These are phyloP conservation scores for Pseudomyrmex cubaensis DNA, from an alignment of 1,140 invertebrate species.

Conservation along the genomic window DNA sequence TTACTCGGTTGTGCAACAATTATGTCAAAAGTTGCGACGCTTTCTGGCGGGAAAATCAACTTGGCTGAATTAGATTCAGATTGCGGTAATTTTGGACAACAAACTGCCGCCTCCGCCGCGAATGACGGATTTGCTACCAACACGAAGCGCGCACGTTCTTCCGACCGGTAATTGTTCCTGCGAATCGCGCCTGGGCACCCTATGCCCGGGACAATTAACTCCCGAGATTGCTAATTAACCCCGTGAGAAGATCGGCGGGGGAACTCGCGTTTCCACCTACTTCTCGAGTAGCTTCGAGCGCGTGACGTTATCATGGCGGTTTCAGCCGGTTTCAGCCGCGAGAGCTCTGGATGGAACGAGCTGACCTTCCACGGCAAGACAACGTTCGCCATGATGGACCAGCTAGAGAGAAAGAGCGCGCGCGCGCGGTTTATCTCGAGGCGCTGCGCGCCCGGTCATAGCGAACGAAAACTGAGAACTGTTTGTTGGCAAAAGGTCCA, in stretches of 20 bases:
- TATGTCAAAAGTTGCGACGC: neutral
- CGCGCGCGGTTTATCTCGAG: slow-evolving; percentile 60
- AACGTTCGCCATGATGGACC: slow-evolving; percentile 29
- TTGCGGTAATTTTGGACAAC: slow-evolving; percentile 38
- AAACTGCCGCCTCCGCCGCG: slow-evolving; percentile 8
- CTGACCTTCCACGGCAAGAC: slow-evolving; percentile 22
- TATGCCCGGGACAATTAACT: slow-evolving; percentile 72
- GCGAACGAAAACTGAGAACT: slow-evolving; percentile 65
- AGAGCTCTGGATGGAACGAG: neutral
- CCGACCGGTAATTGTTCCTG: slow-evolving; percentile 40
- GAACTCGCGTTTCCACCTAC: slow-evolving; percentile 62
- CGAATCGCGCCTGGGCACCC: slow-evolving; percentile 55
- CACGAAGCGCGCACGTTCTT: slow-evolving; percentile 36
- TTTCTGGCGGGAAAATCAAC: slow-evolving; percentile 14
- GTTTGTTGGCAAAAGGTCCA: slow-evolving; percentile 76
- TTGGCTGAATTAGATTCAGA: slow-evolving; percentile 17
- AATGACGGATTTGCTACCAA: slow-evolving; percentile 22
- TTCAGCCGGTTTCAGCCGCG: neutral
- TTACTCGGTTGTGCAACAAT: neutral
- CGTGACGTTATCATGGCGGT: slow-evolving; percentile 47
- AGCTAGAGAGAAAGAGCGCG: neutral
- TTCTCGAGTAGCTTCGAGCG: slow-evolving; percentile 47
- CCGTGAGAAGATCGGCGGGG: slow-evolving; percentile 72
- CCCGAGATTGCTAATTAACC: slow-evolving; percentile 79
- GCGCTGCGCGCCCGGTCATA: slow-evolving; percentile 74